These are phyloP conservation scores for Crepidodera aurea DNA, from an alignment of 2,888 invertebrate species.

Conservation along the genomic window DNA sequence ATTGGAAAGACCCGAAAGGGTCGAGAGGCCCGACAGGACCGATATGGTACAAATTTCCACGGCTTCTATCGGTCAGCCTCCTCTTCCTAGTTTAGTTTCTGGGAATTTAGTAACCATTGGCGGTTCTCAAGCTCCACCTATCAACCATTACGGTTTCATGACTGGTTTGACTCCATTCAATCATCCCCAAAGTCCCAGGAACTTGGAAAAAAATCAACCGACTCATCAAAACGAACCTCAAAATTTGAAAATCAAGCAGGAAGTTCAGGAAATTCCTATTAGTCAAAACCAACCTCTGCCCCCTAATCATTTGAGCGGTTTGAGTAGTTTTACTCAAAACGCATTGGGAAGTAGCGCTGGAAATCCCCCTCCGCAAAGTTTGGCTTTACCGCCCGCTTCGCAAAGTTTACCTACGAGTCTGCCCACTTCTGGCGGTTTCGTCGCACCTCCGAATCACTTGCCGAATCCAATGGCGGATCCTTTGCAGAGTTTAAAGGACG, in stretches of 20 bases:
- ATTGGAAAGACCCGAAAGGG: constrained; percentile 48
- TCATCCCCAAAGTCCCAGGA: constrained; percentile 53
- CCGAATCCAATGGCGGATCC: constrained; percentile 65
- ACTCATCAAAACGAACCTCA: constrained; percentile 68
- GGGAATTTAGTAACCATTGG: constrained; percentile 70
- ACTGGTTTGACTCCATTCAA: constrained; percentile 56
- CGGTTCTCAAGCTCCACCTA: constrained; percentile 59
- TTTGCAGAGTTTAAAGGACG: constrained; percentile 79
- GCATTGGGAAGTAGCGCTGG: constrained; percentile 16
- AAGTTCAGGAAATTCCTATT: constrained; percentile 64
- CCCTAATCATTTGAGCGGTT: constrained; percentile 42
- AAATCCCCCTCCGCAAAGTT: constrained; percentile 28
- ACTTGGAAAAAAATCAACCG: constrained; percentile 47
- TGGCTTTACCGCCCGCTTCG: constrained; percentile 39
- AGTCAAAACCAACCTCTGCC: constrained; percentile 36
- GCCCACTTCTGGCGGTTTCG: constrained; percentile 40
- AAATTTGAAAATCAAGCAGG: constrained; percentile 77
- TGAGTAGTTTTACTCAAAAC: constrained; percentile 35
- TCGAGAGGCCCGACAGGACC: constrained; percentile 59
- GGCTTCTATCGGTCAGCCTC: constrained; percentile 63
- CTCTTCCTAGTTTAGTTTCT: constrained; percentile 66
- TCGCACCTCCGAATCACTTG: constrained; percentile 45
- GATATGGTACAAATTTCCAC: constrained; percentile 57
- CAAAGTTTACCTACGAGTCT: constrained; percentile 37
- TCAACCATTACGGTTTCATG: constrained; percentile 71